A percentile compares a stretch with the other conserved stretches of the same genome.
Conservation (phyloP, 2,113 vertebrate genomes). For the Pangasianodon gigas region DNA sequence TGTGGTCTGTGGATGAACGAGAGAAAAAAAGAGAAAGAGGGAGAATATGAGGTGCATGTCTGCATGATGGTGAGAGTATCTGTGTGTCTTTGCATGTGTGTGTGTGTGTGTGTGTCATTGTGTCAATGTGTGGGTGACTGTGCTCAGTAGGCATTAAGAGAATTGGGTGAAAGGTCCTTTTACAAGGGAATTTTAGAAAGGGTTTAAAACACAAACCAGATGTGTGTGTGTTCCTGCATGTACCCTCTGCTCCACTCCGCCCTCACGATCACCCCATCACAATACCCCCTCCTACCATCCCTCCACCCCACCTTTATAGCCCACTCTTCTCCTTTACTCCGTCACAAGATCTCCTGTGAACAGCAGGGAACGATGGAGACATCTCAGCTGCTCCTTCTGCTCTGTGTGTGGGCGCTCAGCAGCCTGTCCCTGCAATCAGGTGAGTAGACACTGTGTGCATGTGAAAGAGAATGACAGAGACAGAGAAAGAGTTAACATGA, state of each 20-base stretch:
- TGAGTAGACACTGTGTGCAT: conserved; percentile 54
- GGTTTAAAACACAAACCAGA: conserved; percentile 70
- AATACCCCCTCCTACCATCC: conserved; percentile 26
- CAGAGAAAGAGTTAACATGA: neutral
- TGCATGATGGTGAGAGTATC: neutral
- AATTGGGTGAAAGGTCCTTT: conserved; percentile 78
- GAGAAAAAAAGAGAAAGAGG: neutral
- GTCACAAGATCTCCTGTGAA: conserved; percentile 62
- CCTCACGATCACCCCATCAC: conserved; percentile 33
- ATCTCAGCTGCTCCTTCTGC: conserved; percentile 63
- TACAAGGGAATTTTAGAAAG: conserved; percentile 66
- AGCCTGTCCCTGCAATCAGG: conserved; percentile 65
- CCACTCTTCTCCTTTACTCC: conserved; percentile 36
- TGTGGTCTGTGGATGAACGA: too few species aligned
- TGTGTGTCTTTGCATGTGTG: conserved; percentile 16
- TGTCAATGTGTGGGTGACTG: conserved; percentile 21
- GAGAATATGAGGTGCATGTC: neutral
- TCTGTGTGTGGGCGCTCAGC: conserved; percentile 68
- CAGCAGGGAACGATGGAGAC: conserved; percentile 66
- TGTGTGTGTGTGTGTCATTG: conserved; percentile 25
- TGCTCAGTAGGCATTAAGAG: conserved; percentile 57
- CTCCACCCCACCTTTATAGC: conserved; percentile 45
- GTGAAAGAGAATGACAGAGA: neutral
- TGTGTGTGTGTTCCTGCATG: conserved; percentile 62
- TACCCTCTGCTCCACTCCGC: conserved; percentile 48